Percentiles rank a stretch among this genome's conserved stretches.
Conservation (phyloP, 2,888 invertebrate species). For the Andrena hattorfiana region DNA sequence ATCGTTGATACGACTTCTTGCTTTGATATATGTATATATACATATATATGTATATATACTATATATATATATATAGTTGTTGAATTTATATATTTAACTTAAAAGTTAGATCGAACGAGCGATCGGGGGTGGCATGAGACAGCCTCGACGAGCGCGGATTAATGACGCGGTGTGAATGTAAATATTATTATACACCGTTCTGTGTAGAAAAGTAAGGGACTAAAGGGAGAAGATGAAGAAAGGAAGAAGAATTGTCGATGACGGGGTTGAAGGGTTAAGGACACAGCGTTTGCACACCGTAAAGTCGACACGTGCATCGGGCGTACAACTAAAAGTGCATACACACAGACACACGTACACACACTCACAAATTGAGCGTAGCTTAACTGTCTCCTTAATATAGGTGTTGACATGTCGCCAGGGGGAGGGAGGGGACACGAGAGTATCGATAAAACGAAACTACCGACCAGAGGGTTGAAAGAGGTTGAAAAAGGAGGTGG, state of each 20-base stretch:
- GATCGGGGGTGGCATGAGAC: slow-evolving; percentile 49
- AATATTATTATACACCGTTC: slow-evolving; percentile 71
- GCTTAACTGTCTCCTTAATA: slow-evolving; percentile 80
- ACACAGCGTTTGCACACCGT: slow-evolving; percentile 46
- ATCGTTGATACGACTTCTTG: slow-evolving; percentile 50
- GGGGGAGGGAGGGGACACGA: slow-evolving; percentile 29
- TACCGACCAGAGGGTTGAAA: slow-evolving; percentile 24
- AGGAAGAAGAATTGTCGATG: slow-evolving; percentile 22
- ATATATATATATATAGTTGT: slow-evolving; percentile 51
- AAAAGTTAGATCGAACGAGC: slow-evolving; percentile 34
- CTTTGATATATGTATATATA: slow-evolving; percentile 45
- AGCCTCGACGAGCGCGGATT: slow-evolving; percentile 50
- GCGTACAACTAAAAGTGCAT: not conserved
- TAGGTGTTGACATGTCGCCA: slow-evolving; percentile 74
- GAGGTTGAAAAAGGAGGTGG: slow-evolving; percentile 33
- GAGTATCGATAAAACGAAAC: slow-evolving; percentile 30
- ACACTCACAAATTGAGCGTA: slow-evolving; percentile 67
- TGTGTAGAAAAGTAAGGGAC: slow-evolving; percentile 65
- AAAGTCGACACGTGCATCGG: not conserved
- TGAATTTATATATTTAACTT: slow-evolving; percentile 48
- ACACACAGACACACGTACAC: slow-evolving; percentile 23
- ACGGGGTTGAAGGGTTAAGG: slow-evolving; percentile 8
- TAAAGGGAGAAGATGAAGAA: not conserved
- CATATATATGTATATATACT: slow-evolving; percentile 27
- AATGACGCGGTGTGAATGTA: slow-evolving; percentile 66